Evolutionary conservation across 37 sponge, comb jelly and placozoan species (phyloP).

Genomic region (Aphrocallistes beatrix): DNA sequence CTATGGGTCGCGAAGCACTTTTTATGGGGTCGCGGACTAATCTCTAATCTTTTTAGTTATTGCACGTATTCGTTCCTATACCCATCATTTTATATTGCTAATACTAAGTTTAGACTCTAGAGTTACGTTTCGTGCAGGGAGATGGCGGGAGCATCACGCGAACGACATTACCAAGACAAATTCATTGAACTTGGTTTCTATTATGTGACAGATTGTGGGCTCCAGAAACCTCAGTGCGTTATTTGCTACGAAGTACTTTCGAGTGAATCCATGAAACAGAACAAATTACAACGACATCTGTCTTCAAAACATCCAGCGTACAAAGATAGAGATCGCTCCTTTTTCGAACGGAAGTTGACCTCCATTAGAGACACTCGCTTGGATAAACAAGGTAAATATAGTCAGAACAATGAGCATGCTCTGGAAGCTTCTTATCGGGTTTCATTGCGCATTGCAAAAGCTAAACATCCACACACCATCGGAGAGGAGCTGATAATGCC

Average conservation of each 20-base stretch:
- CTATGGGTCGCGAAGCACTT: background rate
- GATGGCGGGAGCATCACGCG: background rate
- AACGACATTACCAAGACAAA: background rate
- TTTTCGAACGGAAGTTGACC: background rate
- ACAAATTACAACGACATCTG: background rate
- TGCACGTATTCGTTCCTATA: background rate
- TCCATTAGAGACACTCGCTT: background rate
- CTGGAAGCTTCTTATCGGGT: background rate
- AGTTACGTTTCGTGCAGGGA: background rate
- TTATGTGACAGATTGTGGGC: background rate
- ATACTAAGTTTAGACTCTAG: too few species aligned
- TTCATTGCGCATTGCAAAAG: conserved; percentile 10
- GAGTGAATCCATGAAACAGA: background rate
- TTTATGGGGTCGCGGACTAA: background rate
- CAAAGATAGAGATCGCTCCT: background rate
- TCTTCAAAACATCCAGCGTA: background rate
- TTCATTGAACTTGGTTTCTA: background rate
- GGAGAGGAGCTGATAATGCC: conserved; percentile 9
- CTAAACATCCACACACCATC: background rate
- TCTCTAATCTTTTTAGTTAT: background rate
- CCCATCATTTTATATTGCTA: background rate
- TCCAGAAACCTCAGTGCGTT: background rate
- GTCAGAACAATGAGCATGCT: background rate
- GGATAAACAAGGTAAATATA: conserved; percentile 16
- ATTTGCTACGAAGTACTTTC: background rate